Conservation (phyloP, 2,113 vertebrate species). For the Callospermophilus lateralis region DNA sequence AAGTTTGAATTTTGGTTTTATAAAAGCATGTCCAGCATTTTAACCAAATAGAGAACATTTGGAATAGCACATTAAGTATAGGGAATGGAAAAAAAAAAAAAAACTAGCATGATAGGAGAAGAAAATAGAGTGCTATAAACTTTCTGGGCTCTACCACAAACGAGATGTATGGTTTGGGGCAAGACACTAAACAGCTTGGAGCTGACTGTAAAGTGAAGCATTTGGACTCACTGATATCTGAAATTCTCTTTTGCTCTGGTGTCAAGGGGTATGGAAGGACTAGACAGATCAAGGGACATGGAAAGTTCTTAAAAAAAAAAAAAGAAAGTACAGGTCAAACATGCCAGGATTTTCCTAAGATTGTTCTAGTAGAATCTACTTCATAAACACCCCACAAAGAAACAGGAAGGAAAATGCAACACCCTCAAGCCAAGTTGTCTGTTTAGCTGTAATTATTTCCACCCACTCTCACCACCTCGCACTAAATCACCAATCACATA, state of each 20-base stretch:
- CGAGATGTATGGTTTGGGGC: too few species aligned
- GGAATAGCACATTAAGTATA: not conserved
- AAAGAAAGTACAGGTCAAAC: not conserved
- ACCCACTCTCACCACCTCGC: not conserved
- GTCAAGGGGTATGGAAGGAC: not conserved
- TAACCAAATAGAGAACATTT: not conserved
- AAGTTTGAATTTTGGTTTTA: not conserved
- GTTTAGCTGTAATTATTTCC: conserved; percentile 1
- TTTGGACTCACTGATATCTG: not conserved
- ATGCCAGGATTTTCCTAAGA: not conserved
- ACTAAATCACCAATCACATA: not conserved
- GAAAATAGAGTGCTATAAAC: not conserved
- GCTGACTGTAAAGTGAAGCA: not conserved
- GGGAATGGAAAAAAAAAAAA: not conserved
- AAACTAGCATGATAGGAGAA: fast-evolving
- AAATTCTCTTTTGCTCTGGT: not conserved
- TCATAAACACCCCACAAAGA: conserved; percentile 13
- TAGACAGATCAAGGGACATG: not conserved
- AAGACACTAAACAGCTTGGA: not conserved
- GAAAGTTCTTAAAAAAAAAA: not conserved
- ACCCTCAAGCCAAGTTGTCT: not conserved
- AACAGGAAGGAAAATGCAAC: not conserved
- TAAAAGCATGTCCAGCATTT: not conserved
- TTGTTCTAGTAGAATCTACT: not conserved
- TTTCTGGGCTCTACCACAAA: not conserved